Conservation (phyloP, 2,113 vertebrate species). For the human region DNA sequence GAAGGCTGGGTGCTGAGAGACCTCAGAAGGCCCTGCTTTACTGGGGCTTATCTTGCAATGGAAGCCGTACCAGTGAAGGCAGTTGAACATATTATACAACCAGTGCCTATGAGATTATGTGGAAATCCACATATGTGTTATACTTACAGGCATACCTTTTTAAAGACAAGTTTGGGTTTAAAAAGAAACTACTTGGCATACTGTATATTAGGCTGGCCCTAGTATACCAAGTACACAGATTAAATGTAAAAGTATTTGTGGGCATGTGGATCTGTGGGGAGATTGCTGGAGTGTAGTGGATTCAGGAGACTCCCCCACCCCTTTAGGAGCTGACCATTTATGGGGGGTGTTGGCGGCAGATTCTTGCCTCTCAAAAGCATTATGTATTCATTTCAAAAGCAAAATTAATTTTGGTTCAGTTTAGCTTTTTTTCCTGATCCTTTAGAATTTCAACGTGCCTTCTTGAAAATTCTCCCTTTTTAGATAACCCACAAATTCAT, state of each 20-base stretch:
- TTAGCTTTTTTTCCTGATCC: neutral
- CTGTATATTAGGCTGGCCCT: neutral
- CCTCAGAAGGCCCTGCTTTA: neutral
- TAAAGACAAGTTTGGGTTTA: neutral
- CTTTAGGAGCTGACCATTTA: neutral
- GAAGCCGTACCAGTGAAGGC: neutral
- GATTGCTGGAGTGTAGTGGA: neutral
- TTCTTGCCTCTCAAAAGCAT: neutral
- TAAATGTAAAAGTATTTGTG: neutral
- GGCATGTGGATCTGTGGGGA: neutral
- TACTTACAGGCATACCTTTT: neutral
- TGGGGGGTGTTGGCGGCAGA: neutral
- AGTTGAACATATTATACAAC: neutral
- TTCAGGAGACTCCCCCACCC: neutral
- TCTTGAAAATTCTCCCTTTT: neutral
- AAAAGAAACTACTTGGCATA: neutral
- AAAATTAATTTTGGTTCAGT: slow-evolving; percentile 21
- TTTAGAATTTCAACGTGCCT: neutral
- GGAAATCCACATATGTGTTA: neutral
- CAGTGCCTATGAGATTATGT: neutral
- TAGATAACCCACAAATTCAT: neutral
- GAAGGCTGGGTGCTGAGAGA: neutral
- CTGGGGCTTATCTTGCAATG: neutral
- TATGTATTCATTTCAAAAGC: slow-evolving; percentile 29
- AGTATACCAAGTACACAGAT: neutral